phyloP scores from a whole-genome alignment of 2,888 invertebrate species.

The Drosophila flavopinicola region DNA sequence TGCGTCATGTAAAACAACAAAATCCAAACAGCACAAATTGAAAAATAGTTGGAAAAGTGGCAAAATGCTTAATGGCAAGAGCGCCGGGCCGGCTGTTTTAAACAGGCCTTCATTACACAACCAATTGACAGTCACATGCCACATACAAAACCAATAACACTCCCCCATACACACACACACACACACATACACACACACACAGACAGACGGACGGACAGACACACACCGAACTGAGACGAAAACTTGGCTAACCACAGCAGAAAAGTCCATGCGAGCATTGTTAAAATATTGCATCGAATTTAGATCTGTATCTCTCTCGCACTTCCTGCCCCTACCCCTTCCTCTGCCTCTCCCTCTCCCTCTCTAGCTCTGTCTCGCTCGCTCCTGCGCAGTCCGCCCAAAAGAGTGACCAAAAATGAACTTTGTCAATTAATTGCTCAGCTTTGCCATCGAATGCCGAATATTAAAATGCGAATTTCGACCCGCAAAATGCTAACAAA shows the following conservation, averaged over 20 bases:
- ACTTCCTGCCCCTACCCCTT: not conserved
- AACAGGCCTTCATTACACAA: slow-evolving; percentile 56
- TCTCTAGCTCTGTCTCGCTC: not conserved
- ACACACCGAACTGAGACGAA: slow-evolving; percentile 51
- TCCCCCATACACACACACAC: slow-evolving; percentile 23
- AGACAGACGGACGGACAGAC: no score
- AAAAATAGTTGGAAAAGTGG: slow-evolving; percentile 43
- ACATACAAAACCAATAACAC: slow-evolving; percentile 62
- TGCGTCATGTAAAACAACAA: slow-evolving; percentile 30
- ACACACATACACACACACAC: slow-evolving; percentile 16
- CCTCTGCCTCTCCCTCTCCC: not conserved
- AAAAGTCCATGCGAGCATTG: slow-evolving; percentile 50
- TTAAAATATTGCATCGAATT: slow-evolving; percentile 67
- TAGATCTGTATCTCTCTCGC: slow-evolving; percentile 25
- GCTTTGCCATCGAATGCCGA: slow-evolving; percentile 58
- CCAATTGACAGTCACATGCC: slow-evolving; percentile 76
- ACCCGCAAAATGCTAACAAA: slow-evolving; percentile 28
- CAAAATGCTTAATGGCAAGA: slow-evolving; percentile 42
- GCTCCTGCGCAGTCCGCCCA: slow-evolving; percentile 4
- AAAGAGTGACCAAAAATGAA: slow-evolving; percentile 67
- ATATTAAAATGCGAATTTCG: slow-evolving; percentile 48
- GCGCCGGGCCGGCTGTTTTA: slow-evolving; percentile 53
- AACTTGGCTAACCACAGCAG: slow-evolving; percentile 62
- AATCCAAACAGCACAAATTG: slow-evolving; percentile 63
- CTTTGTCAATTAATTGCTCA: slow-evolving; percentile 78